phyloP scores from a whole-genome alignment of 2,888 invertebrate genomes.

The Bellardia pandia region DNA sequence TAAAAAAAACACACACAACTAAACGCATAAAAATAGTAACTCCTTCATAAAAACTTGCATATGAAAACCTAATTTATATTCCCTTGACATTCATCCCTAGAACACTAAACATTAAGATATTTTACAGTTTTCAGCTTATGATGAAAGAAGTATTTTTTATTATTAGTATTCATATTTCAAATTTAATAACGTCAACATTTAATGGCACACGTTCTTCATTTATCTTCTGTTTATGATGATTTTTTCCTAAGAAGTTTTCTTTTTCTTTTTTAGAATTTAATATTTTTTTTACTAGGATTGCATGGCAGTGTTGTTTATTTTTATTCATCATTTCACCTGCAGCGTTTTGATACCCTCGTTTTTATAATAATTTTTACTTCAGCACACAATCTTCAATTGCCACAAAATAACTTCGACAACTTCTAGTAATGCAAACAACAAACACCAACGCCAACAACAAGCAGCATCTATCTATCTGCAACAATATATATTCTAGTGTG shows the following conservation, averaged over 20 bases:
- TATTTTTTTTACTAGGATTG: constrained; percentile 15
- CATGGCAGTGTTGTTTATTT: background rate
- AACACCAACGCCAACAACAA: constrained; percentile 4
- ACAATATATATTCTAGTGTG: background rate
- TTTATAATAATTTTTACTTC: constrained; percentile 37
- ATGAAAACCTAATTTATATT: constrained; percentile 23
- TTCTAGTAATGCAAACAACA: background rate
- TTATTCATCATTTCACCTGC: constrained; percentile 55
- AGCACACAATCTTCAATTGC: constrained; percentile 34
- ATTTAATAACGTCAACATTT: constrained; percentile 50
- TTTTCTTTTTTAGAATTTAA: background rate
- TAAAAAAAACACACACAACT: background rate
- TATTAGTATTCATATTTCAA: constrained; percentile 44
- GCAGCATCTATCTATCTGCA: background rate
- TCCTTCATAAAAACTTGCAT: background rate
- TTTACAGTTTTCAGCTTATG: constrained; percentile 18
- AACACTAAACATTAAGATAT: background rate
- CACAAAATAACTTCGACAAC: constrained; percentile 27
- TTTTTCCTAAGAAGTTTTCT: constrained; percentile 19
- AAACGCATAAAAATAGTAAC: background rate
- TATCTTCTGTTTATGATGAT: constrained; percentile 12
- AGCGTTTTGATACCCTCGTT: constrained; percentile 61
- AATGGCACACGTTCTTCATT: constrained; percentile 58
- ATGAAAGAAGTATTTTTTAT: background rate
- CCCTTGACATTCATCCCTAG: background rate